phyloP scores from a whole-genome alignment of 1,140 invertebrate species.

The Diorhabda elongata region DNA sequence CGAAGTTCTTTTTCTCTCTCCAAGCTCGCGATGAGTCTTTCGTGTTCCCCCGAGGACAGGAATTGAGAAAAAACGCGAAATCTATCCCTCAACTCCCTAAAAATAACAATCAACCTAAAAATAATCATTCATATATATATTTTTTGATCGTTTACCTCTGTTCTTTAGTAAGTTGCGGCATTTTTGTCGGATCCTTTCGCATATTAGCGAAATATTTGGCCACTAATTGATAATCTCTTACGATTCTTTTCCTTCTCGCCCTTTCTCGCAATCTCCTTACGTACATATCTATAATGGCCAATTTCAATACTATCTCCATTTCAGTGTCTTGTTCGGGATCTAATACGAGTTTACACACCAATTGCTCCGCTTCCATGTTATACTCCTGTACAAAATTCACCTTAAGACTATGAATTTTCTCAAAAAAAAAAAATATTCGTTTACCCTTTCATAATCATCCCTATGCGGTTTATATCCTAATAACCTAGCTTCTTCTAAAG shows the following conservation, averaged over 20 bases:
- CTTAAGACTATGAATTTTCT: conserved; percentile 9
- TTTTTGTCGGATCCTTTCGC: conserved; percentile 56
- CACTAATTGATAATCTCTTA: conserved; percentile 80
- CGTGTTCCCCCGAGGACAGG: conserved; percentile 77
- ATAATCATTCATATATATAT: background rate
- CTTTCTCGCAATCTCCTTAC: conserved; percentile 78
- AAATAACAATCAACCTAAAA: conserved; percentile 3
- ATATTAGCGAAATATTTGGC: conserved; percentile 68
- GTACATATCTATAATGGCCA: conserved; percentile 86
- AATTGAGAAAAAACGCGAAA: conserved; percentile 84
- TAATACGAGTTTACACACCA: conserved; percentile 76
- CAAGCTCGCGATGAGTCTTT: conserved; percentile 69
- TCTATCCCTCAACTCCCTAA: conserved; percentile 72
- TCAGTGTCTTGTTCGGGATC: conserved; percentile 82
- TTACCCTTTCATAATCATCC: conserved; percentile 91
- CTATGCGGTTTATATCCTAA: conserved; percentile 95
- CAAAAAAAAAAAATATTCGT: background rate
- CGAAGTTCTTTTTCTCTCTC: conserved; percentile 80
- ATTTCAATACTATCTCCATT: conserved; percentile 75
- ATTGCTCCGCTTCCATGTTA: conserved; percentile 85
- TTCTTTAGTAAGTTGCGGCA: conserved; percentile 66
- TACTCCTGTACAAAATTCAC: conserved; percentile 65
- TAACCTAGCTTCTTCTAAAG: conserved; percentile 76
- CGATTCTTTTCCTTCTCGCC: conserved; percentile 80
- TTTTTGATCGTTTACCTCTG: conserved; percentile 55